Evolutionary conservation across 2,797 vertebrate genomes (phyloP), one percentile per base, ranked within the genome.

Genomic region (Kryptopterus vitreolus): DNA sequence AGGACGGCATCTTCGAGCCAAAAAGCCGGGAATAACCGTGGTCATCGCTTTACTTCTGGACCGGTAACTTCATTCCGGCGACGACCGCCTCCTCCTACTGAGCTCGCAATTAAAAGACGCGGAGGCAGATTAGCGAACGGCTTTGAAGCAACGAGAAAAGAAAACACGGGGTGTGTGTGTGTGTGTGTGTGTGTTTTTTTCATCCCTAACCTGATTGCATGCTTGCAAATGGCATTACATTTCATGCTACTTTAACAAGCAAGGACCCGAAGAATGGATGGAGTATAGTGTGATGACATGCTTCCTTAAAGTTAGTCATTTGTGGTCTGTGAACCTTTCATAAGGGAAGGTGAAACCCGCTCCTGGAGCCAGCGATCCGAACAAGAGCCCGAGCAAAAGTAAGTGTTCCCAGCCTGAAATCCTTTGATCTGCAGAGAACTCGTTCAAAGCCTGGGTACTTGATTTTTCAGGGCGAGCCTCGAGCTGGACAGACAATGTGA

Each of bases 41-140:
- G 93, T 93, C 94, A 94, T 94, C 93, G 92, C 90, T 95, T 95
- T 93, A 91, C 88, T 95, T 94, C 94, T 91, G 95, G 95, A 95
- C 96, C 95, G 96, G 91, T 91, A 92, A 91, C 87, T 89, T 88
- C 90, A 93, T 96, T 96, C 93, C 91, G 92, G 88, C 89, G 74
- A 85, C 88, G 90, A 90, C 90, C 89, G 92, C 89, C 90, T 90
- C 92, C 91, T 88, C 88, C 89, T 89, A 91, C 88, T 89, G 87
- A 84, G 82, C 85, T 84, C 88, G 90, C 92, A 92, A 93, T 94
- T 94, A 95, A 95, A n/a, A 95, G 93, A 93, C 93, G 92, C 93
- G 93, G n/a, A n/a, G 91, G 92, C 88, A 92, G 92, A 95, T 93
- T 95, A 95, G 89, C 90, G 87, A 88, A 90, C 87, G 87, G 92